Percentiles rank a stretch among this genome's conserved stretches.
phyloP scores from a whole-genome alignment of 2,113 vertebrate species.

The Hippocampus abdominalis region DNA sequence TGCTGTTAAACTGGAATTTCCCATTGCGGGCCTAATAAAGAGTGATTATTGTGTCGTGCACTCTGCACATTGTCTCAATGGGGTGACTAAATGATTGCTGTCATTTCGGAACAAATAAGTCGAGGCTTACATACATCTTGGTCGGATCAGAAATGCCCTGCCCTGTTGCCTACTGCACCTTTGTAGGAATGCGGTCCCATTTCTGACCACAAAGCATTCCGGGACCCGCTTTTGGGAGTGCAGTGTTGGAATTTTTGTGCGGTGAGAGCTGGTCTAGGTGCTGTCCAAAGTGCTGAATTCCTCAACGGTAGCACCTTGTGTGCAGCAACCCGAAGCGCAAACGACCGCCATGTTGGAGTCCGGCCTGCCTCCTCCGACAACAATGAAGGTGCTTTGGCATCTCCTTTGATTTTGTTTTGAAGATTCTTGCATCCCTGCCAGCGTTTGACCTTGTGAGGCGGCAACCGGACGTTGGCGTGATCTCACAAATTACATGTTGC shows the following conservation, averaged over 20 bases:
- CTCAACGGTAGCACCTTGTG: slow-evolving; percentile 72
- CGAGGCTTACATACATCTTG: not conserved
- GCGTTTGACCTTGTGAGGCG: not conserved
- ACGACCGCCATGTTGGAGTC: slow-evolving; percentile 55
- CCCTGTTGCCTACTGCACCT: slow-evolving; percentile 50
- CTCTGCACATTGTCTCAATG: not conserved
- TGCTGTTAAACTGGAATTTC: not conserved
- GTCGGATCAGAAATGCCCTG: slow-evolving; percentile 19
- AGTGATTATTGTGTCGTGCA: not conserved
- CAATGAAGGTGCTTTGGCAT: not conserved
- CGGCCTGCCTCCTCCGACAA: slow-evolving; percentile 9
- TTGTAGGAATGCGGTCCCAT: slow-evolving; percentile 48
- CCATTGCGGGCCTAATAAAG: not conserved
- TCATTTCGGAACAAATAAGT: not conserved
- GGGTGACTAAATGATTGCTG: not conserved
- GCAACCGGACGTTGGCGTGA: not conserved
- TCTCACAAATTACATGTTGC: not conserved
- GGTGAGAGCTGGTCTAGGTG: slow-evolving; percentile 71
- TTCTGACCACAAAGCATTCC: slow-evolving; percentile 57
- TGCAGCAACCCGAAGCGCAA: slow-evolving; percentile 53
- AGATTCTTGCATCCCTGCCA: not conserved
- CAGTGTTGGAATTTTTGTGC: slow-evolving; percentile 61
- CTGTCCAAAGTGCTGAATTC: slow-evolving; percentile 84
- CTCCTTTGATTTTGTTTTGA: not conserved
- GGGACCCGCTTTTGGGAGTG: slow-evolving; percentile 49